Conservation (phyloP, 1,140 invertebrate genomes). For the Drosophila lowei region DNA sequence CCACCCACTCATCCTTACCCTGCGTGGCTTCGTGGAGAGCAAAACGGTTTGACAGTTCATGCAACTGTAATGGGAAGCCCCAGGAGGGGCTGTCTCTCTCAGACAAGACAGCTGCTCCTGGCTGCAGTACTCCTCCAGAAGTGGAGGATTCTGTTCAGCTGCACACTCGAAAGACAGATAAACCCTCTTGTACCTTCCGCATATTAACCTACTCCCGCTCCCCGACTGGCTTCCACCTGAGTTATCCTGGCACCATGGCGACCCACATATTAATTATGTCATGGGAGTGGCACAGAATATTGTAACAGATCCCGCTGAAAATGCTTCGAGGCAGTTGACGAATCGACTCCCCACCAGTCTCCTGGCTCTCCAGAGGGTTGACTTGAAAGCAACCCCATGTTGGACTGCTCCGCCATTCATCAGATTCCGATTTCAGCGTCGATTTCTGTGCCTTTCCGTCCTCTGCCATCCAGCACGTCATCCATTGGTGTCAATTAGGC, state of each 20-base stretch:
- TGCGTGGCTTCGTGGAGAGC: neutral
- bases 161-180: conserved; percentile 4
- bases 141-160: neutral
- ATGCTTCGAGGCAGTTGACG: conserved; percentile 34
- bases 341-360: conserved; percentile 28
- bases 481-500: conserved; percentile 42
- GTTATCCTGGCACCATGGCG: conserved; percentile 14
- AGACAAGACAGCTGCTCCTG: neutral
- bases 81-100: conserved; percentile 10
- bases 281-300: conserved; percentile 6
- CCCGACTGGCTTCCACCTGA: neutral
- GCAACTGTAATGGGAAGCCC: conserved; percentile 34
- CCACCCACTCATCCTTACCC: neutral
- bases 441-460: neutral
- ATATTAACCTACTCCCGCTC: too few species aligned
- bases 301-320: conserved; percentile 36
- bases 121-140: neutral
- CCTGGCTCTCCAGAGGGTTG: too few species aligned
- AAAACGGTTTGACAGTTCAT: conserved; percentile 10
- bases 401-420: neutral
- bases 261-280: conserved; percentile 38
- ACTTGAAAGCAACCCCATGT: conserved; percentile 13
- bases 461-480: neutral
- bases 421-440: conserved; percentile 17
- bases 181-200: neutral